A percentile compares a stretch with the other conserved stretches of the same genome.
Evolutionary conservation across 2,797 vertebrate species (phyloP).

Genomic region (Helarctos malayanus): DNA sequence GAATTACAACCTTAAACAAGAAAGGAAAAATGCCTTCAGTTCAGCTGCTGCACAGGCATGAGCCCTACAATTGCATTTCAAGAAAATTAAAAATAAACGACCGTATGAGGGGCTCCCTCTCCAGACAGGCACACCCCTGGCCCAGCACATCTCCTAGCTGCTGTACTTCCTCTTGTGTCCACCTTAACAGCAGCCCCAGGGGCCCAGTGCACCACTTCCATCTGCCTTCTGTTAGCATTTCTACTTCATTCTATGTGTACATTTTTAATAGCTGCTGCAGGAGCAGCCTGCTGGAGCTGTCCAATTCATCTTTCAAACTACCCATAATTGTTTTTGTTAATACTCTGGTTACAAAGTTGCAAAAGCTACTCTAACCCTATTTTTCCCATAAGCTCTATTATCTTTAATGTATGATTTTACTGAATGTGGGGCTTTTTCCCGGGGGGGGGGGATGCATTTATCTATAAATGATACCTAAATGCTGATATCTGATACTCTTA

Average conservation of each 20-base stretch:
- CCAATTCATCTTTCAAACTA: background rate
- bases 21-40: background rate
- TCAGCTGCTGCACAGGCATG: background rate
- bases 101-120: background rate
- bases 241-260: background rate
- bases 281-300: background rate
- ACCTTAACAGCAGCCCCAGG: background rate
- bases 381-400: slow-evolving; percentile 25
- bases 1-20: background rate
- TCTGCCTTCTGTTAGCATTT: slow-evolving; percentile 17
- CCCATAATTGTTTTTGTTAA: background rate
- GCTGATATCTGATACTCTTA: background rate
- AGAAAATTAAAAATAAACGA: background rate
- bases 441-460: background rate
- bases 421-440: background rate
- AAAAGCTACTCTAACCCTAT: background rate
- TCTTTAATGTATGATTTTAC: slow-evolving; percentile 25
- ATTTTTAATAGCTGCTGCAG: background rate
- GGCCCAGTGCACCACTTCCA: background rate
- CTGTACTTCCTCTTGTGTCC: background rate
- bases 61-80: background rate
- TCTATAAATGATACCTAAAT: background rate
- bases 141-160: background rate
- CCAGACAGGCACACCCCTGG: background rate
- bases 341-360: background rate